phyloP scores from a whole-genome alignment of 1,140 invertebrate species.

The Pogonomyrmex californicus region DNA sequence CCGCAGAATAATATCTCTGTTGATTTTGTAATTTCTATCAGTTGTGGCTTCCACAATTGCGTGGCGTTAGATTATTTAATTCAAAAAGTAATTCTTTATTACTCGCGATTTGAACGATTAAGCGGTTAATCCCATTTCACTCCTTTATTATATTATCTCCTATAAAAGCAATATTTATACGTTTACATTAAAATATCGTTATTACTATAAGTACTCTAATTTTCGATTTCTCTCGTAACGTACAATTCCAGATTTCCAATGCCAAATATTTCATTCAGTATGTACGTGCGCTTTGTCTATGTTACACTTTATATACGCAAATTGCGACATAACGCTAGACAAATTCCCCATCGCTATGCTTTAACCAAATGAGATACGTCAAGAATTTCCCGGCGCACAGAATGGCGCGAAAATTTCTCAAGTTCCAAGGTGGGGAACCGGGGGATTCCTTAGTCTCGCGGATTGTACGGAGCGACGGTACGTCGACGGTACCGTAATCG shows the following conservation, averaged over 20 bases:
- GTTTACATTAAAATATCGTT: constrained; percentile 21
- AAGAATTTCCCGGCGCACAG: constrained; percentile 21
- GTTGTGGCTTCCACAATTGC: background rate
- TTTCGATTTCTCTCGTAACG: background rate
- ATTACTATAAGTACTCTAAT: background rate
- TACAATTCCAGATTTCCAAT: background rate
- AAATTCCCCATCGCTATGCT: constrained; percentile 4
- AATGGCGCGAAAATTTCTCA: constrained; percentile 55
- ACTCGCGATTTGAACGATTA: background rate
- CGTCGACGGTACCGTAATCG: constrained; percentile 34
- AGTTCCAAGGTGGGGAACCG: background rate
- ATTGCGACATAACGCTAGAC: constrained; percentile 40
- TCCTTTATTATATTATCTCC: background rate
- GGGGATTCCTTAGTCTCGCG: constrained; percentile 41
- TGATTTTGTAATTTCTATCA: constrained; percentile 30
- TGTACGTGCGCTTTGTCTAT: background rate
- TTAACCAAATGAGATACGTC: constrained; percentile 58
- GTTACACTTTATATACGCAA: constrained; percentile 3
- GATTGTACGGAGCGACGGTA: constrained; percentile 34
- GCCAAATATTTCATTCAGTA: background rate
- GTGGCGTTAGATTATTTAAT: constrained; percentile 22
- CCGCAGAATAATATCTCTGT: background rate
- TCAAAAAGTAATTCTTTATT: constrained; percentile 39
- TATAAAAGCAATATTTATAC: constrained; percentile 4
- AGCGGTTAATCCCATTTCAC: background rate